These are phyloP conservation scores for Lagopus leucura DNA, from an alignment of 2,113 vertebrate genomes.

Conservation along the genomic window DNA sequence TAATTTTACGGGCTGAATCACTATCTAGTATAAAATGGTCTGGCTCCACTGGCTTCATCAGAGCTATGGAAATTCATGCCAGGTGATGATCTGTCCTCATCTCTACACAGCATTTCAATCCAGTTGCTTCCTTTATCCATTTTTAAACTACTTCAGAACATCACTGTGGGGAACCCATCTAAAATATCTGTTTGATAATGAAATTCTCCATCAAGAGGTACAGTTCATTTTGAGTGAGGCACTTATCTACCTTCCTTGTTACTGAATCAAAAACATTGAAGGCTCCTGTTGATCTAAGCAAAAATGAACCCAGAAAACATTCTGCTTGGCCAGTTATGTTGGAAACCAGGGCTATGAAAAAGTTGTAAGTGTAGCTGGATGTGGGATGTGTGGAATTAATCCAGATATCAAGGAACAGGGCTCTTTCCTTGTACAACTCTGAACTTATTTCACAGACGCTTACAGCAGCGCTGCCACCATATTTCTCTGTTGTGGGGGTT, in stretches of 20 bases:
- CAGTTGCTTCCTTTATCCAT: neutral
- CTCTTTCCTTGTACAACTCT: neutral
- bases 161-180: neutral
- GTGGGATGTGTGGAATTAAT: neutral
- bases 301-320: neutral
- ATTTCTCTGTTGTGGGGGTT: neutral
- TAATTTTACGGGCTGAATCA: neutral
- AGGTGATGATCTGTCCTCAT: neutral
- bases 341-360: neutral
- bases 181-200: neutral
- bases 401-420: fast-evolving
- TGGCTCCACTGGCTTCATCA: neutral
- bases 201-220: neutral
- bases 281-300: neutral
- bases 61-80: neutral
- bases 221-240: neutral
- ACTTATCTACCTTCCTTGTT: neutral
- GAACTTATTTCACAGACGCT: neutral
- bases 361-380: neutral
- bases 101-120: neutral
- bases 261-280: neutral
- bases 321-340: fast-evolving
- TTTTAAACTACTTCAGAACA: neutral
- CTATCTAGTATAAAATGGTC: neutral
- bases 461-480: neutral